A percentile compares a stretch with the other conserved stretches of the same genome.
phyloP scores from a whole-genome alignment of 2,888 invertebrate species.

The Clepsis dumicolana region DNA sequence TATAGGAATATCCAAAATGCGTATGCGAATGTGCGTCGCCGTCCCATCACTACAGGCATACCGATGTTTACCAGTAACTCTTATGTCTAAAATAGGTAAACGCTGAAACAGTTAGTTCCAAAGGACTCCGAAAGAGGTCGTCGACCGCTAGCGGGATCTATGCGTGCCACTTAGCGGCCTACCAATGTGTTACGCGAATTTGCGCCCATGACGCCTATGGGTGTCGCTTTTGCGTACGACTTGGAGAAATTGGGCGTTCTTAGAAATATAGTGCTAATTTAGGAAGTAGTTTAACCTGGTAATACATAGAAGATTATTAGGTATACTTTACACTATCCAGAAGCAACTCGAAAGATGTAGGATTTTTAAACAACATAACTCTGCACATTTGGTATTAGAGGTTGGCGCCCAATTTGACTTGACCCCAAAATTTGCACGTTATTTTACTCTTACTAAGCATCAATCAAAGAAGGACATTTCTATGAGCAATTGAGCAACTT shows the following conservation, averaged over 20 bases:
- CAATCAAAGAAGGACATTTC: too few relatives aligned
- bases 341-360: too few relatives aligned
- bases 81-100: conserved; percentile 15
- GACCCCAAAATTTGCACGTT: too few relatives aligned
- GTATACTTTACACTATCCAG: too few relatives aligned
- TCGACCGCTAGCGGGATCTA: conserved; percentile 24
- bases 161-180: conserved; percentile 19
- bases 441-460: too few relatives aligned
- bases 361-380: too few relatives aligned
- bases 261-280: neutral
- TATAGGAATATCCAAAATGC: neutral
- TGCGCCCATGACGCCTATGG: neutral
- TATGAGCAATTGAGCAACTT: too few relatives aligned
- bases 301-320: too few relatives aligned
- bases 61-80: neutral
- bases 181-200: conserved; percentile 17
- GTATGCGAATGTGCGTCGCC: neutral
- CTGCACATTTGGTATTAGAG: too few relatives aligned
- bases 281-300: neutral
- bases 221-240: neutral
- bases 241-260: neutral
- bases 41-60: neutral
- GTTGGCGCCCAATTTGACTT: too few relatives aligned
- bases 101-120: conserved; percentile 21
- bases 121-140: conserved; percentile 21